Conservation (phyloP, 2,797 vertebrate species). For the Paramormyrops hopkinsi region DNA sequence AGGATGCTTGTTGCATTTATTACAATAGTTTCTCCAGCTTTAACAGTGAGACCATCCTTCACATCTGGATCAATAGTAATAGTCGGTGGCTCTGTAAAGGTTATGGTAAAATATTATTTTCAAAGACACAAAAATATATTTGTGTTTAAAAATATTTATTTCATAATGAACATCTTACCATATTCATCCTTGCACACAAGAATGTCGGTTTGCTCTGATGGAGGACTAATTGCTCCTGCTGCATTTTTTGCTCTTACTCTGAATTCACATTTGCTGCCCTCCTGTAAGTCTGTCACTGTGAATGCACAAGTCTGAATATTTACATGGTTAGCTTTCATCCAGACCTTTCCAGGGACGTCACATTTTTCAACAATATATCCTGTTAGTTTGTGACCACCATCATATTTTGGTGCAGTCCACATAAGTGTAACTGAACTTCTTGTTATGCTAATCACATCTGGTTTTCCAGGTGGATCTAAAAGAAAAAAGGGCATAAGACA, state of each 20-base stretch:
- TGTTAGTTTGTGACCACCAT: constrained; percentile 89
- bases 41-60: constrained; percentile 89
- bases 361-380: constrained; percentile 95
- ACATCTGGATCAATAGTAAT: constrained; percentile 87
- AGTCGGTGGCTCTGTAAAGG: constrained; percentile 82
- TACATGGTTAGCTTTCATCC: constrained; percentile 93
- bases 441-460: constrained; percentile 90
- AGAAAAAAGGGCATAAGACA: constrained; percentile 16
- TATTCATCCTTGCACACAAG: constrained; percentile 95
- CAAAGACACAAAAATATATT: background rate
- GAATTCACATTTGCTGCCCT: constrained; percentile 88
- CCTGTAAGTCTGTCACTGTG: constrained; percentile 84
- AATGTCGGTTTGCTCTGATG: constrained; percentile 84
- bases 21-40: constrained; percentile 87
- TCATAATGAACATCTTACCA: constrained; percentile 60
- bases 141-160: constrained; percentile 5
- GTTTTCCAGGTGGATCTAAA: constrained; percentile 95
- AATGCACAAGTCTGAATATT: constrained; percentile 90
- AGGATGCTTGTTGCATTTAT: constrained; percentile 85
- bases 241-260: constrained; percentile 92
- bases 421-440: constrained; percentile 87
- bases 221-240: constrained; percentile 85
- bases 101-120: constrained; percentile 23
- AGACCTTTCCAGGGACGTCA: constrained; percentile 79
- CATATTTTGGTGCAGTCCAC: constrained; percentile 94